Conservation (phyloP, 64 coral and sea anemone genomes). For the Orbicella faveolata region DNA sequence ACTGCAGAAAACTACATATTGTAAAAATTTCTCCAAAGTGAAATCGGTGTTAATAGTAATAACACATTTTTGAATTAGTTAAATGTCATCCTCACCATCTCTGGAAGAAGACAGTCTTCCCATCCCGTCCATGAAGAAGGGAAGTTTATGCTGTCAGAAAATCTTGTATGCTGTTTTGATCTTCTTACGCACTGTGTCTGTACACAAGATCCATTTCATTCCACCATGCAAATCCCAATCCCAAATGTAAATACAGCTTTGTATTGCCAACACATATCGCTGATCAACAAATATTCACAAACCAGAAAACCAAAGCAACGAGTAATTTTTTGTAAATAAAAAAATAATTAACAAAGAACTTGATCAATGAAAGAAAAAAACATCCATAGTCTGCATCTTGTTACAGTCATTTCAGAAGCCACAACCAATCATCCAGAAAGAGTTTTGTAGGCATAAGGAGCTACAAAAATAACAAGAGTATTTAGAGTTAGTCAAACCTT, state of each 20-base stretch:
- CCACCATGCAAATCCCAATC: no score
- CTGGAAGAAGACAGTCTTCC: background rate
- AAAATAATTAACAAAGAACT: background rate
- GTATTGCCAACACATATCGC: no score
- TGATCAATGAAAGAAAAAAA: no score
- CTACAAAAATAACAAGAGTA: constrained; percentile 32
- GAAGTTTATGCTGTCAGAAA: background rate
- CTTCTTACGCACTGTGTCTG: no score
- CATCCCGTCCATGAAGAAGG: background rate
- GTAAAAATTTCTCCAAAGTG: background rate
- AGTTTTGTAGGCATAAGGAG: constrained; percentile 66
- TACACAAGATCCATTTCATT: no score
- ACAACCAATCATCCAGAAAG: background rate
- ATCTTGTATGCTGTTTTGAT: background rate
- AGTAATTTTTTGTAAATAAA: no score
- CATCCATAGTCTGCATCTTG: no score
- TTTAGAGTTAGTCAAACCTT: background rate
- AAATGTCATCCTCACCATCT: background rate
- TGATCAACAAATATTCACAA: no score
- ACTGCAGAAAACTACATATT: background rate
- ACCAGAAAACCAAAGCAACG: no score
- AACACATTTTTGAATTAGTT: background rate
- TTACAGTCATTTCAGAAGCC: background rate
- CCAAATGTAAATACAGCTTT: no score
- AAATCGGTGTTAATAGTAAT: background rate